Base-by-base conservation (phyloP, 2,113 vertebrate genomes). In the Gobius niger region DNA sequence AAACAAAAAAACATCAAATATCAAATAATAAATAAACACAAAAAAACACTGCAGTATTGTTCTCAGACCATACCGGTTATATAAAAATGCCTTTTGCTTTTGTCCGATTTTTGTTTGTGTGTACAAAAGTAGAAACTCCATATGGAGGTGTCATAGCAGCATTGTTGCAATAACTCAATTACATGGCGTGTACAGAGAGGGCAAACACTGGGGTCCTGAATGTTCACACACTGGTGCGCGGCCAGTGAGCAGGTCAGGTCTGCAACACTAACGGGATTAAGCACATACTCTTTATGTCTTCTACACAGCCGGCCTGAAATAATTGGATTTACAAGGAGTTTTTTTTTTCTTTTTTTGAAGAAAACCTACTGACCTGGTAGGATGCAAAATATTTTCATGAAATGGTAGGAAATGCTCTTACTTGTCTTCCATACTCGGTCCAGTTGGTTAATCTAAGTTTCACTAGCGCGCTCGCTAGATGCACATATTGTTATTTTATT, bases 241-340 rank as follows among this genome's bases (percentile, higher is more conserved):
- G 85, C 89, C 84, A 88, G 86, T 86, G 88, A 85, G 88, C 81
- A 82, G 78, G 86, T 88, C 88, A 88, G 83, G 80, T 88, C 89
- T 90, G 87, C 86, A 86, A 88, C 82, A 87, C 90, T 92, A 92
- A 93, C 89, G 90, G 89, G 90, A 92, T 92, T 93, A 92, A 90
- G 90, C 89, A 85, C 85, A 88, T 87, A 87, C 86, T 92, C 87
- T 91, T 91, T 90, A 91, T 92, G 90, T 90, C 83, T 92, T 93
- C 90, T 90, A 89, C 87, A 85, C 77, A 89, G 83, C 82, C 72
- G 86, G 51, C 8, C 51, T 90, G 86, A 88, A 89, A 88, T 91
- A 92, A 92, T 90, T 86, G 83, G 88, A 92, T 91, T 91, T 85
- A 82, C 87, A 85, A 88, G 84, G 78, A 90, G 85, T 91, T 92